These are phyloP conservation scores for Neodiprion lecontei DNA, from an alignment of 1,140 invertebrate genomes.

Conservation along the genomic window DNA sequence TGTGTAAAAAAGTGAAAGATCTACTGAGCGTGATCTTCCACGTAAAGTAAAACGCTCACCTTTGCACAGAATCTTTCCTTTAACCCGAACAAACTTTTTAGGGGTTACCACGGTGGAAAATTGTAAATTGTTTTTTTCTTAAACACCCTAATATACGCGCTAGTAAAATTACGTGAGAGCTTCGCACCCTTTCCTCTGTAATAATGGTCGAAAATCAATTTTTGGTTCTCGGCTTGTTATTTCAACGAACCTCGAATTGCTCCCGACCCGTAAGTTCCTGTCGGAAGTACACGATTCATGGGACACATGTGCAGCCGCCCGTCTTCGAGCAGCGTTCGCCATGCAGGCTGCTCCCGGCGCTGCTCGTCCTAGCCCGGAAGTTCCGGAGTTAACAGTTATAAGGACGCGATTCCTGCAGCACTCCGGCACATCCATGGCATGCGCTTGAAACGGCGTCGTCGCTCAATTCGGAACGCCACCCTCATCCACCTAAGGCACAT, in stretches of 20 bases:
- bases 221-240: constrained; percentile 3
- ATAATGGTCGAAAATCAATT: not conserved
- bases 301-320: not conserved
- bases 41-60: too few relatives aligned
- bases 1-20: too few relatives aligned
- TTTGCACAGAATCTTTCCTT: too few relatives aligned
- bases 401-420: not conserved
- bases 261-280: not conserved
- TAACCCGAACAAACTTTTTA: too few relatives aligned
- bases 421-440: not conserved
- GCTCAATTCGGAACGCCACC: not conserved
- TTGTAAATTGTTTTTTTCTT: too few relatives aligned
- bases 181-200: too few relatives aligned
- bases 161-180: too few relatives aligned
- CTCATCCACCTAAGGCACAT: not conserved
- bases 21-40: too few relatives aligned
- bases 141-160: too few relatives aligned
- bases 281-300: constrained; percentile 17
- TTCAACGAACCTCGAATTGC: constrained; percentile 3
- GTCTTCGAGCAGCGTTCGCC: not conserved
- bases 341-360: not conserved
- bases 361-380: not conserved
- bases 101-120: too few relatives aligned
- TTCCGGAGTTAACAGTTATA: not conserved
- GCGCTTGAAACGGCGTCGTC: not conserved